Base-by-base conservation (phyloP, 2,888 invertebrate genomes). In the Patella pellucida region DNA sequence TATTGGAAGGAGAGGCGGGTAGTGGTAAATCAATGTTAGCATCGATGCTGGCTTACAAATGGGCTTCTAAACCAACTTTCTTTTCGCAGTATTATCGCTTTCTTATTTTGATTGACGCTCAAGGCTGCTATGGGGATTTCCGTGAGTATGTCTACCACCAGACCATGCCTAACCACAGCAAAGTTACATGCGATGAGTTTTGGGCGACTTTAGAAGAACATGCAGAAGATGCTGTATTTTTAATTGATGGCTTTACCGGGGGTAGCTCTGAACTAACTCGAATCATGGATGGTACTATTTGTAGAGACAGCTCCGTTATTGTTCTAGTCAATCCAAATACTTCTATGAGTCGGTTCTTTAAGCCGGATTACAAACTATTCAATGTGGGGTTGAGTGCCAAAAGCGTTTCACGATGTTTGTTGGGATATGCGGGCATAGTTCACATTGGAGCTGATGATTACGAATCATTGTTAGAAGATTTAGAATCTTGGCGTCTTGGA, bases 1-100 rank as follows among this genome's bases (percentile, higher is more conserved):
- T 89, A 27, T 68, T 89, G 11, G 86, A 88, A 74, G 90, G 90
- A 0, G 74, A 76, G 11, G 79, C 85, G 71, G 90, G 90, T 73
- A 85, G 84, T 77, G 90, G 90, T 11, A 89, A 89, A 77, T 83
- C 88, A 3, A 83, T 85, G 19, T 79, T 89, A 19, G 82, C 84
- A 50, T 77, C 82, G 51, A 85, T 85, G 83, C 68, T 90, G 68
- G 76, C 87, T 4, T 83, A 84, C 69, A 79, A 80, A 62, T 90
- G 90, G 90, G 86, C 86, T 3, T 82, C 79, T 16, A 81, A 85
- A 19, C 78, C 78, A n/a, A 74, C 77, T 50, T 82, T 76, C 74
- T 85, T 86, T 74, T 80, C 75, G 51, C 72, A 83, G 52, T 74
- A 75, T 23, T 86, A 82, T 74, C 78, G 78, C 3, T 82, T 85